Base-by-base conservation (phyloP, 1,140 invertebrate species). In the Brachystomella parvula region DNA sequence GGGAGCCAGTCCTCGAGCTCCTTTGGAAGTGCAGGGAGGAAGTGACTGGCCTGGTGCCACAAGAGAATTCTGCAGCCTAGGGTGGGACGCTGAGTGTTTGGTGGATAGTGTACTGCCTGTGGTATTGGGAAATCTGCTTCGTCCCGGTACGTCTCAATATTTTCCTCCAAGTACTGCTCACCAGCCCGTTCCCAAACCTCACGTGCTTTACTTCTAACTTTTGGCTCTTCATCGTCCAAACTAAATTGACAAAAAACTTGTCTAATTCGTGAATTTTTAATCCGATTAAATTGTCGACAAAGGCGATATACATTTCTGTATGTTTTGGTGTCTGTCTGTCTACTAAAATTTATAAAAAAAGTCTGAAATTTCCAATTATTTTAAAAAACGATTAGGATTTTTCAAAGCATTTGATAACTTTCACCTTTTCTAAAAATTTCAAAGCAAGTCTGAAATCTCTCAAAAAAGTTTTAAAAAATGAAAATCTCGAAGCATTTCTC, bases 141-240 rank as follows among this genome's bases (percentile, higher is more conserved):
- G 75, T 89, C 86, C 74, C 87, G 88, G 19, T 88, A 75, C 71
- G 90, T 87, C 19, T 83, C 79, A 73, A 90, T 84, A 79, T 92
- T 92, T 77, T 92, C 89, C 57, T 83, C 75, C 62, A 85, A 79
- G 77, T 85, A 92, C 49, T 84, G 82, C 31, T 81, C 69, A 59
- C 89, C 89, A 49, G 83, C 82, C 75, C 82, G 76, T 56, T 83
- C 76, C 89, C 89, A 92, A 2, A 87, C 74, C 2, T 79, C 74
- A 31, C 78, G 73, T 33, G 87, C 83, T 73, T 82, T 76, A 32
- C 78, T 74, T 47, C 81, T 77, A 19, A 89, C 85, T 47, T 85
- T 83, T 39, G 79, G 77, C 1, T 86, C 81, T 66, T 89, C 86
- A 79, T 92, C 89, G 71, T 84, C 83, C 1, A 89, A 77, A 63